Percentiles rank a stretch among this genome's conserved stretches.
phyloP scores from a whole-genome alignment of 2,888 invertebrate species.

The Siphonodentalium dalli region DNA sequence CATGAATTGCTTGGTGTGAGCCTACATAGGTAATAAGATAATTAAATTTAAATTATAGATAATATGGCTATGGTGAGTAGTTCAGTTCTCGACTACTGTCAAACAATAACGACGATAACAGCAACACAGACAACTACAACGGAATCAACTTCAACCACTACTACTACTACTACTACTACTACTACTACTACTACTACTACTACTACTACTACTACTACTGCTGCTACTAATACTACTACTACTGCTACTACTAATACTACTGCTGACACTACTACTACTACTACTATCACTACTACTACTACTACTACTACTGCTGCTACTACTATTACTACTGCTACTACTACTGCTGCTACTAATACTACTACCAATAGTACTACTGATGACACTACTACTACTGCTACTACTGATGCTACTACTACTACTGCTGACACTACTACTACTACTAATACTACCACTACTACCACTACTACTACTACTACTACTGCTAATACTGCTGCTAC shows the following conservation, averaged over 20 bases:
- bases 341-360: not conserved
- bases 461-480: conserved; percentile 8
- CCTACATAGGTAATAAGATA: no score
- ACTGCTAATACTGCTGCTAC: not conserved
- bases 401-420: conserved; percentile 11
- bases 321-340: not conserved
- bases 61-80: no score
- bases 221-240: conserved; percentile 4
- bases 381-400: conserved; percentile 3
- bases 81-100: no score
- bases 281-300: conserved; percentile 11
- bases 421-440: not conserved
- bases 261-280: conserved; percentile 13
- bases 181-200: conserved; percentile 19
- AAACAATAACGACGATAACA: no score
- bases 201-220: conserved; percentile 17
- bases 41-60: no score
- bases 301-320: conserved; percentile 11
- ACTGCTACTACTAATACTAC: not conserved
- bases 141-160: conserved; percentile 12
- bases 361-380: not conserved
- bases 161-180: conserved; percentile 20
- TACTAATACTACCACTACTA: not conserved
- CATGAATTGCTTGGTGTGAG: no score
- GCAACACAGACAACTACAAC: no score